A percentile compares a stretch with the other conserved stretches of the same genome.
Evolutionary conservation across 2,113 vertebrate genomes (phyloP).

Genomic region (Azemiops feae): DNA sequence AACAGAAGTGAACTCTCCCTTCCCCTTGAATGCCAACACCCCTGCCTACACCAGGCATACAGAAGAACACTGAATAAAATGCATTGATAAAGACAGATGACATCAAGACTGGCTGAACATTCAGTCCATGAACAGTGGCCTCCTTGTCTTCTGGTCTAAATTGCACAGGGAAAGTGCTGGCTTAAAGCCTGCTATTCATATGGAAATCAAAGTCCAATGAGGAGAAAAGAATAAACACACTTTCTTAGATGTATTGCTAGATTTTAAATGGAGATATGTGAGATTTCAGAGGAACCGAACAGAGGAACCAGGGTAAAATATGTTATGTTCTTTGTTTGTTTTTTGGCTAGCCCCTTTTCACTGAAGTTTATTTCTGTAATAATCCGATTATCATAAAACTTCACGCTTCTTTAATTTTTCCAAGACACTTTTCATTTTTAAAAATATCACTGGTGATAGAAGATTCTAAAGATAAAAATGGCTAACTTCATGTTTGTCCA

Average conservation of each 20-base stretch:
- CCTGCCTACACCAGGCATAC: slow-evolving; percentile 27
- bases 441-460: not conserved
- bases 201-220: slow-evolving; percentile 74
- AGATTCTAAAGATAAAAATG: not conserved
- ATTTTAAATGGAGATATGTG: not conserved
- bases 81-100: slow-evolving; percentile 64
- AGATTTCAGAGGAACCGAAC: not conserved
- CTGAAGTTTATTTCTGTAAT: not conserved
- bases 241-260: slow-evolving; percentile 48
- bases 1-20: slow-evolving; percentile 35
- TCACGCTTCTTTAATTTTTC: not conserved
- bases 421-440: not conserved
- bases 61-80: slow-evolving; percentile 66
- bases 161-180: slow-evolving; percentile 60
- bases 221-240: slow-evolving; percentile 64
- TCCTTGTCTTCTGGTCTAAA: slow-evolving; percentile 67
- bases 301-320: not conserved
- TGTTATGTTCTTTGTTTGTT: not conserved
- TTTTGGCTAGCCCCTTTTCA: not conserved
- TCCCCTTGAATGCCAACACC: slow-evolving; percentile 37
- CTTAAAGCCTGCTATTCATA: slow-evolving; percentile 74
- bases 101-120: slow-evolving; percentile 74
- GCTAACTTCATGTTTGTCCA: not conserved
- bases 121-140: slow-evolving; percentile 67
- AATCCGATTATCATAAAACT: not conserved